Evolutionary conservation across 2,888 invertebrate genomes (phyloP), one percentile per base, ranked within the genome.

Genomic region (Xylota sylvarum): DNA sequence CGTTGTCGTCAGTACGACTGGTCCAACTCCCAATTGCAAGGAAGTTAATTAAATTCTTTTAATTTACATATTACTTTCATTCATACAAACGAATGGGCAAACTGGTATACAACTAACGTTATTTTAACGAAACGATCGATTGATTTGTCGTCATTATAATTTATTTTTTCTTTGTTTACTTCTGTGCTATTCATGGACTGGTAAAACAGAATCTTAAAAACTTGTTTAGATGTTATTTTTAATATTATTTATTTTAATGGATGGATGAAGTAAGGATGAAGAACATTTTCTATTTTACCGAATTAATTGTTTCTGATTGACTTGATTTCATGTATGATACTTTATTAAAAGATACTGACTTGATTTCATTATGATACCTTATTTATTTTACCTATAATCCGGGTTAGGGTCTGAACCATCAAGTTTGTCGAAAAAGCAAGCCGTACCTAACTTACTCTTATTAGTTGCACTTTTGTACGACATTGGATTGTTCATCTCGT

Each of bases 11-110:
- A 35, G 37, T 52, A 37, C 35, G 9, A 43, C 52, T 62, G 27
- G 30, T 52, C 27, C 27, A 52, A 27, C 52, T 27, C 5, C 5
- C 6, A 27, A 30, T n/a, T 30, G 27, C 52, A 52, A 30, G 52
- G 30, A 52, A 52, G n/a, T 52, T 27, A 52, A 52, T 52, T 52
- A 23, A 52, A 12, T 52, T 52, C 50, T 52, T 5, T 27, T 52
- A 48, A 50, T 50, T 50, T 23, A 50, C 50, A 50, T 50, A 23
- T 19, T 19, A 50, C 23, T 23, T 12, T 50, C 50, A 23, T 50
- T 50, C 12, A 50, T 10, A 2, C 12, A 50, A 50, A 50, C 12
- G 10, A 50, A 50, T 19, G 5, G 12, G 12, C 10, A 50, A 23
- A 50, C 50, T 50, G 50, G 50, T 23, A 50, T 50, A 23, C 23